phyloP scores from a whole-genome alignment of 2,888 invertebrate genomes.

The Drosophila borealis region DNA sequence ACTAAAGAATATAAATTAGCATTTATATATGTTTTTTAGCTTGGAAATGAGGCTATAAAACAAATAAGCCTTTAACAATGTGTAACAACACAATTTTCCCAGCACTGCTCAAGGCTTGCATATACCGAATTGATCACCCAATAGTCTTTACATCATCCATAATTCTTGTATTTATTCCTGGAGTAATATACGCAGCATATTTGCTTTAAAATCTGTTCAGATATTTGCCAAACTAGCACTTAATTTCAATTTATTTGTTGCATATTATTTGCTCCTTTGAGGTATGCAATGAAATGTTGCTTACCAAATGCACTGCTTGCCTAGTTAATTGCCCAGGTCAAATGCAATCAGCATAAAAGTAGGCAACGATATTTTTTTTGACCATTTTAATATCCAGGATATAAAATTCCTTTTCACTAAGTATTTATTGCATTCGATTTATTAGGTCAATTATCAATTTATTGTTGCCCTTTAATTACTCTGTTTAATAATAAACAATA shows the following conservation, averaged over 20 bases:
- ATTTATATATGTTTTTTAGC: conserved; percentile 11
- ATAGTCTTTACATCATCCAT: not conserved
- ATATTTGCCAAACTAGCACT: not conserved
- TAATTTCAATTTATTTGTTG: not conserved
- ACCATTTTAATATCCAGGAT: not conserved
- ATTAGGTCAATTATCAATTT: not conserved
- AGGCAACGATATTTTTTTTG: conserved; percentile 6
- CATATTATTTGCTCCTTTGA: not conserved
- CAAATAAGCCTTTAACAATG: conserved; percentile 4
- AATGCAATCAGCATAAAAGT: conserved; percentile 15
- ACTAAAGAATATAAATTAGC: conserved; percentile 1
- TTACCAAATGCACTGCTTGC: not conserved
- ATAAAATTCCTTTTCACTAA: not conserved
- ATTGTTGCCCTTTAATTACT: not conserved
- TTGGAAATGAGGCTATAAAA: conserved; percentile 1
- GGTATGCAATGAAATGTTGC: not conserved
- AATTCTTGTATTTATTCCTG: not conserved
- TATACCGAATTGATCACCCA: no score
- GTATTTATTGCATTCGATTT: not conserved
- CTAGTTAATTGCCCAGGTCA: not conserved
- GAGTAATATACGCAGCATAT: no score
- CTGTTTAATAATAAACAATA: not conserved
- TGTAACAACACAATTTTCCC: not conserved
- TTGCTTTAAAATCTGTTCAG: not conserved
- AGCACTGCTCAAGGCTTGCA: not conserved